Evolutionary conservation across 2,797 vertebrate species (phyloP), one percentile per base, ranked within the genome.

Genomic region (Bradypodion pumilum): DNA sequence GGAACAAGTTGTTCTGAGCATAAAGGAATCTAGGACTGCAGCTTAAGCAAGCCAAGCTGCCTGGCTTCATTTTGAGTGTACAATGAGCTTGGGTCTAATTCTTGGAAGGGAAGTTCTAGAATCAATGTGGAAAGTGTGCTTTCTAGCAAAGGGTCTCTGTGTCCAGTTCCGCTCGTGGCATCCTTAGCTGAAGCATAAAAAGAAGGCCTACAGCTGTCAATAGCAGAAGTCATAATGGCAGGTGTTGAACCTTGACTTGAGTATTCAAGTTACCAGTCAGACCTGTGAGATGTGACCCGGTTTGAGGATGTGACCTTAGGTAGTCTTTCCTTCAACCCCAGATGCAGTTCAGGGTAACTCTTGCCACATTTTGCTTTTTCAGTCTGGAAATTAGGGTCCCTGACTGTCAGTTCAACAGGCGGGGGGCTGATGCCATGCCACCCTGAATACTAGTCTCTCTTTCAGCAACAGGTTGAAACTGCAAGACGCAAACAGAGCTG

Each of bases 361-460:
- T 56, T 15, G 12, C 8, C 12, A 8, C n/a, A 44, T 7, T 15
- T 4, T 27, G 7, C 66, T 32, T 46, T 29, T 25, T 0, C 23
- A 23, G 1, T 19, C 37, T 12, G 4, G 37, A 27, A 15, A 44
- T 32, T 29, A 52, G 44, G 5, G 15, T 9, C 25, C 32, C 72
- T 49, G 16, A 40, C n/a, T 12, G 44, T 49, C 63, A 42, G 19
- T 27, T 56, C 60, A 27, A 27, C 52, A 49, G 15, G 35, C 2
- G 1, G 13, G 65, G 8, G 12, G n/a, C 7, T 5, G 16, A 2
- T 7, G 16, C 40, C 25, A 27, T 44, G 27, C 21, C 40, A 68
- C 13, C 6, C 1, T 0, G 13, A 59, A 9, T 7, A 3, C 9
- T 12, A 10, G 25, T 3, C 9, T 25, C 2, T 21, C 62, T 32